Percentiles rank a stretch among this genome's conserved stretches.
phyloP scores from a whole-genome alignment of 2,888 invertebrate species.

The Yponomeuta malinellus region DNA sequence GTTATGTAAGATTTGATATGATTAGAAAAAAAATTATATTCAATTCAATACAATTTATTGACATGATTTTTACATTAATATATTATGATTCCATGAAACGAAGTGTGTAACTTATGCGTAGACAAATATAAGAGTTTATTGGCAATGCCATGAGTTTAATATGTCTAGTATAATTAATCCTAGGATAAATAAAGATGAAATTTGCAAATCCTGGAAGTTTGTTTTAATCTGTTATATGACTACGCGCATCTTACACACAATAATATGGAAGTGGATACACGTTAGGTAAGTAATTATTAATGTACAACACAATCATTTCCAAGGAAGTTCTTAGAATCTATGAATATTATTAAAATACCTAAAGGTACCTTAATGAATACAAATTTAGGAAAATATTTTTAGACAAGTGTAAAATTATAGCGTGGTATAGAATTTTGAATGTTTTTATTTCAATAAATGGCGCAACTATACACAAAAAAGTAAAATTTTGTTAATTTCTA shows the following conservation, averaged over 20 bases:
- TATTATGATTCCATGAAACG: conserved; percentile 10
- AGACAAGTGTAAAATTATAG: too few species aligned
- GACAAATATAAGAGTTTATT: background rate
- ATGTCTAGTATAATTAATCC: background rate
- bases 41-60: conserved; percentile 34
- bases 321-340: background rate
- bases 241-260: background rate
- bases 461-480: too few species aligned
- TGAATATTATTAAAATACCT: background rate
- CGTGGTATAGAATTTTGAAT: too few species aligned
- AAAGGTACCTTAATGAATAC: background rate
- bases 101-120: conserved; percentile 8
- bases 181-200: background rate
- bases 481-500: too few species aligned
- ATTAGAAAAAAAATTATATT: conserved; percentile 17
- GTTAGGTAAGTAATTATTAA: background rate
- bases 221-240: background rate
- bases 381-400: too few species aligned
- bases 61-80: conserved; percentile 25
- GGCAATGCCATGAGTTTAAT: background rate
- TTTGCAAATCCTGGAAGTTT: background rate
- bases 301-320: conserved; percentile 1
- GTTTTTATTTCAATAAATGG: too few species aligned
- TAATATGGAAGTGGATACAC: background rate
- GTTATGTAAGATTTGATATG: background rate